Evolutionary conservation across 2,113 vertebrate species (phyloP).

Genomic region (Pollimyrus isidori): DNA sequence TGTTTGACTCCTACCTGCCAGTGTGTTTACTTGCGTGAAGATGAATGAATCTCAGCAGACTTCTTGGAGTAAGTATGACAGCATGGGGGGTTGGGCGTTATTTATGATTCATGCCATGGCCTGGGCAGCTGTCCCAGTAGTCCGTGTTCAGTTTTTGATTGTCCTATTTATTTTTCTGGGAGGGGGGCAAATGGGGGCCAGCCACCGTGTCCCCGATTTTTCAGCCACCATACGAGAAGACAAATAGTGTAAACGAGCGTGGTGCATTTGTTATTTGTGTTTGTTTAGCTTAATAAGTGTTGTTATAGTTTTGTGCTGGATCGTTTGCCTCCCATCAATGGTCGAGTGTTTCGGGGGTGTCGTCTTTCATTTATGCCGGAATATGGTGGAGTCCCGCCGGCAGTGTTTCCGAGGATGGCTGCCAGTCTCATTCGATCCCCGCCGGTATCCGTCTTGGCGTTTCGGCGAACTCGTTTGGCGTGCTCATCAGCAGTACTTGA

Average conservation of each 20-base stretch:
- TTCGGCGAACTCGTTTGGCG: conserved; percentile 34
- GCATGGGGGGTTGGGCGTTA: neutral
- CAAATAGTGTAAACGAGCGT: neutral
- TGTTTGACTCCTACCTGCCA: neutral
- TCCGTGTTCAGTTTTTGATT: neutral
- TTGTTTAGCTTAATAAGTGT: neutral
- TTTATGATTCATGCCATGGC: neutral
- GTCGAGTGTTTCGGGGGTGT: neutral
- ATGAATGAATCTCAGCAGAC: neutral
- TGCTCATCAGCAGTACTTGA: conserved; percentile 40
- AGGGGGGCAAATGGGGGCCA: neutral
- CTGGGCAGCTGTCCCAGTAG: neutral
- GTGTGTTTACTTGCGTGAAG: neutral
- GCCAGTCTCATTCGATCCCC: neutral
- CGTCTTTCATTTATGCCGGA: neutral
- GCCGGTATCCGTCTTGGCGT: neutral
- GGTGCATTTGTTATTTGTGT: neutral
- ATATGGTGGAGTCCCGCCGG: neutral
- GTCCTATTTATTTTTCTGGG: neutral
- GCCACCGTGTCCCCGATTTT: neutral
- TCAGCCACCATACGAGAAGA: neutral
- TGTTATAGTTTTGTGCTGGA: neutral
- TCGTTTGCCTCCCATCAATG: neutral
- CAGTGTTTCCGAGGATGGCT: neutral
- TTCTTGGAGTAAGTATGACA: neutral